phyloP scores from a whole-genome alignment of 2,113 vertebrate species.

The Anarrhichthys ocellatus region DNA sequence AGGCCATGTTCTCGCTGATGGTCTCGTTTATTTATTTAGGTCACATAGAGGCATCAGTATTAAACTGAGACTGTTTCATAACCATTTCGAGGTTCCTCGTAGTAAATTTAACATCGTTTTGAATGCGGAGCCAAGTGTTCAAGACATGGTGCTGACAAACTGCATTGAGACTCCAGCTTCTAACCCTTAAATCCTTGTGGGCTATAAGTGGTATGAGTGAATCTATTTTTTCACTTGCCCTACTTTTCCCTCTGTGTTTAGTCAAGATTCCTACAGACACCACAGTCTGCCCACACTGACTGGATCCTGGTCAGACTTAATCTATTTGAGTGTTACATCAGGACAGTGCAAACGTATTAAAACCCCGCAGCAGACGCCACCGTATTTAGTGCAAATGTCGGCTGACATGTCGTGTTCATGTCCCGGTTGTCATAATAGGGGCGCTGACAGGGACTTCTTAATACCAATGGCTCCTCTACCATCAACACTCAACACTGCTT shows the following conservation, averaged over 20 bases:
- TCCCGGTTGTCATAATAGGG: slow-evolving; percentile 74
- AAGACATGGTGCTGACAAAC: not conserved
- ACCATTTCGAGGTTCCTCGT: too few species aligned
- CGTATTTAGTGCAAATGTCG: slow-evolving; percentile 42
- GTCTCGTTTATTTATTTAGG: too few species aligned
- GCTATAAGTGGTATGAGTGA: slow-evolving; percentile 33
- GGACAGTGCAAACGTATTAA: not conserved
- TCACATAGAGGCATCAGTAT: too few species aligned
- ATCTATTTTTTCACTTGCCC: slow-evolving; percentile 38
- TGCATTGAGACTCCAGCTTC: not conserved
- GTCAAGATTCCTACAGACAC: slow-evolving; percentile 28
- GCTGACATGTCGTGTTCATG: slow-evolving; percentile 32
- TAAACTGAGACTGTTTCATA: too few species aligned
- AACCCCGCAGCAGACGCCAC: not conserved
- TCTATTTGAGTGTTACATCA: slow-evolving; percentile 3
- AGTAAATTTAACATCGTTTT: not conserved
- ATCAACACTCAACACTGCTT: slow-evolving; percentile 72
- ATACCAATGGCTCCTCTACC: slow-evolving; percentile 63
- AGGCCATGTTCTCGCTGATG: too few species aligned
- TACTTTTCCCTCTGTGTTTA: slow-evolving; percentile 41
- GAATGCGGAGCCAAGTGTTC: slow-evolving; percentile 2
- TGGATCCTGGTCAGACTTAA: not conserved
- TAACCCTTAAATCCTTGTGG: slow-evolving; percentile 9
- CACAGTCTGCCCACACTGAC: slow-evolving; percentile 16
- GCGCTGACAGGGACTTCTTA: slow-evolving; percentile 63